Evolutionary conservation across 2,888 invertebrate species (phyloP).

Genomic region (Chrysolina americana): DNA sequence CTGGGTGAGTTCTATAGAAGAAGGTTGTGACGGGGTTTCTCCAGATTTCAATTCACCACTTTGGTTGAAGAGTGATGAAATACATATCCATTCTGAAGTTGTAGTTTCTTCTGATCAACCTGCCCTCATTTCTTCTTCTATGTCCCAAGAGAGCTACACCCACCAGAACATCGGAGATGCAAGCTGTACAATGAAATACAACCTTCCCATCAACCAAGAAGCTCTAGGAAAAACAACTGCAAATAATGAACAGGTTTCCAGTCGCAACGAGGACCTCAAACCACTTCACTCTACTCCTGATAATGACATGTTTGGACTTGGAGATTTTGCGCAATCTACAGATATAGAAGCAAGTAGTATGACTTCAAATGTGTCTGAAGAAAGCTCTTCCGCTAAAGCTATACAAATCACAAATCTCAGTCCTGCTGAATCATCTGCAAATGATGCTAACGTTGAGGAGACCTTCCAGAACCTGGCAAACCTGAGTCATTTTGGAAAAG

Average conservation of each 20-base stretch:
- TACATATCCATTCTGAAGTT: conserved; percentile 27
- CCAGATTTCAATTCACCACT: neutral
- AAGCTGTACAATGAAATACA: neutral
- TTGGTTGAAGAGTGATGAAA: conserved; percentile 9
- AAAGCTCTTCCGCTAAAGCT: no score
- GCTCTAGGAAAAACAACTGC: neutral
- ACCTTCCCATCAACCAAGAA: neutral
- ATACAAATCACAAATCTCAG: neutral
- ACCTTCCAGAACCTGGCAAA: conserved; percentile 7
- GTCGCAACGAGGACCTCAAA: neutral
- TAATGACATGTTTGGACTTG: neutral
- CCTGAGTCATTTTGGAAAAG: neutral
- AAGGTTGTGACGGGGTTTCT: neutral
- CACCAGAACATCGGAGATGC: neutral
- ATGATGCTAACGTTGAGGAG: neutral
- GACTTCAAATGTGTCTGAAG: neutral
- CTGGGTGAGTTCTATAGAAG: neutral
- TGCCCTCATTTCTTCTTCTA: conserved; percentile 11
- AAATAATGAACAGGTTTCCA: neutral
- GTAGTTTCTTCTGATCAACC: conserved; percentile 22
- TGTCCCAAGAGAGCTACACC: neutral
- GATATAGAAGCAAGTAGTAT: neutral
- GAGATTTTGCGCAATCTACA: neutral
- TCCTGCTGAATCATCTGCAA: neutral
- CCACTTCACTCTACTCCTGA: neutral